These are phyloP conservation scores for Cinclus mexicanus DNA, from an alignment of 2,113 vertebrate species.

Conservation along the genomic window DNA sequence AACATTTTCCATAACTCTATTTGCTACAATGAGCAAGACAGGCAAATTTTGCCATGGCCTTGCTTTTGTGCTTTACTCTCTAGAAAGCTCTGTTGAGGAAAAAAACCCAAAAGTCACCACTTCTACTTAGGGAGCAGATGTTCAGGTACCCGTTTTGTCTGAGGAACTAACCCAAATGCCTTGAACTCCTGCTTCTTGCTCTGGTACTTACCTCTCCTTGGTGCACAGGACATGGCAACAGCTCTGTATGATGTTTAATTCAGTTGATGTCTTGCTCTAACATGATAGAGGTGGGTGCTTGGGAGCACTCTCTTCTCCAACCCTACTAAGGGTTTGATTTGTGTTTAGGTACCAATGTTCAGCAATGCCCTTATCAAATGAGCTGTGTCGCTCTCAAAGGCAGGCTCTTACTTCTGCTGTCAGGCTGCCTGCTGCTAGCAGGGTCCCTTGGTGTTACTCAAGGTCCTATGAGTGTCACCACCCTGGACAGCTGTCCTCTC, in stretches of 20 bases:
- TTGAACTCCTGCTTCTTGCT: neutral
- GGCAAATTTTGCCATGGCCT: neutral
- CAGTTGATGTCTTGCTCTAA: neutral
- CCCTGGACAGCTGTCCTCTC: neutral
- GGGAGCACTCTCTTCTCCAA: neutral
- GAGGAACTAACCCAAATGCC: neutral
- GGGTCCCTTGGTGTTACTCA: neutral
- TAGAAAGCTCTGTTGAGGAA: neutral
- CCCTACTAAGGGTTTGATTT: neutral
- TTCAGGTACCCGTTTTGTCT: neutral
- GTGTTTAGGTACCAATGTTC: neutral
- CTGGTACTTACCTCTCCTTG: neutral
- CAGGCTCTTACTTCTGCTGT: neutral
- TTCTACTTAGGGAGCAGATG: neutral
- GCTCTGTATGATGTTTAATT: neutral
- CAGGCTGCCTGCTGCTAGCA: neutral
- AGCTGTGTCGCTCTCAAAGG: neutral
- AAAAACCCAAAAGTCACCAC: neutral
- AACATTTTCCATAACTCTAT: neutral
- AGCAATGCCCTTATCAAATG: neutral
- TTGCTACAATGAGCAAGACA: neutral
- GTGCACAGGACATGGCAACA: fast-evolving
- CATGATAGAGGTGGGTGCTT: neutral
- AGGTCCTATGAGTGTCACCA: neutral
- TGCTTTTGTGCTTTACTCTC: neutral